These are phyloP conservation scores for Hestina assimilis DNA, from an alignment of 1,140 invertebrate species.

Conservation along the genomic window DNA sequence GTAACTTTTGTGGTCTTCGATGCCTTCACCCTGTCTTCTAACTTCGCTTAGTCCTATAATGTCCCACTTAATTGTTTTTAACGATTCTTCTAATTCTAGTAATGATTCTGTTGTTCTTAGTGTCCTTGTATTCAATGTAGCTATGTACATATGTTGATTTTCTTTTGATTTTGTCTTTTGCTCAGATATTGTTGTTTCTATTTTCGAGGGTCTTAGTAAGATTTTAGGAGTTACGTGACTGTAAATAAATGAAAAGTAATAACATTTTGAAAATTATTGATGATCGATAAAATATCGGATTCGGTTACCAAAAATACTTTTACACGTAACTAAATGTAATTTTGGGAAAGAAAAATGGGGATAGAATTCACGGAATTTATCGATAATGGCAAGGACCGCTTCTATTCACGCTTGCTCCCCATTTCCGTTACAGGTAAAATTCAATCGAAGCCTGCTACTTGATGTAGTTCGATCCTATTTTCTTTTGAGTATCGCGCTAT, in stretches of 20 bases:
- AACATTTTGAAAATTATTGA: too few species aligned
- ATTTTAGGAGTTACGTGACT: too few species aligned
- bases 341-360: too few species aligned
- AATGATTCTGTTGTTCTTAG: neutral
- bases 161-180: neutral
- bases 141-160: neutral
- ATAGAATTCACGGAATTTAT: too few species aligned
- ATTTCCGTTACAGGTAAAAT: slow-evolving; percentile 17
- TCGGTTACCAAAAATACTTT: too few species aligned
- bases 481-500: slow-evolving; percentile 8
- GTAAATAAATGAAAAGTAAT: too few species aligned
- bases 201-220: too few species aligned
- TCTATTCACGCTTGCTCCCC: slow-evolving; percentile 15
- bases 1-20: neutral
- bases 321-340: too few species aligned
- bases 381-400: slow-evolving; percentile 7
- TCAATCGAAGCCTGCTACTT: slow-evolving; percentile 16
- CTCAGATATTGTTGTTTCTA: neutral
- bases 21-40: neutral
- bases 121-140: too few species aligned
- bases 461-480: slow-evolving; percentile 23
- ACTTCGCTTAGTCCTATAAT: neutral
- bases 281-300: too few species aligned
- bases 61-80: neutral
- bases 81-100: neutral